Base-by-base conservation (phyloP, 2,888 invertebrate genomes). In the Phyto melanocephala region DNA sequence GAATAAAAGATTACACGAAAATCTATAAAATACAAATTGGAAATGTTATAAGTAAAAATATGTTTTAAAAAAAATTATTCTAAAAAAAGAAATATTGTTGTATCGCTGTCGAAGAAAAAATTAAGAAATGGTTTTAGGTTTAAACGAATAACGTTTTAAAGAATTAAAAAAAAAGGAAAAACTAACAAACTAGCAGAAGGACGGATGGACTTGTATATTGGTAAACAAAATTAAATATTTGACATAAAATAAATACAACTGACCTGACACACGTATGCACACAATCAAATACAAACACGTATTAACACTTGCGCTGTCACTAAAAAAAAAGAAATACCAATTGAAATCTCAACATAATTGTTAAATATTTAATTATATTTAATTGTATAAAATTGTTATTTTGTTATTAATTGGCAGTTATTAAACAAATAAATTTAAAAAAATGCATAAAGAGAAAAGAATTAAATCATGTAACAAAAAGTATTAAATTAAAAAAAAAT, bases 331-430 rank as follows among this genome's bases (percentile, higher is more conserved):
- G n/a, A n/a, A n/a, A n/a, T 13, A 52, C 35, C 11, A 28, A 28
- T 28, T 28, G 13, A 35, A 58, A 7, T 62, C 54, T 54, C 15
- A 54, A 68, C n/a, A 77, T 74, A 54, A 47, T 68, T 60, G 71
- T 71, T 77, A 60, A 68, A 60, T 77, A 52, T 40, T 54, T 60
- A 56, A 67, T 68, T 20, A 76, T 47, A 75, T 62, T 77, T 54
- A 70, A 70, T 50, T 68, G 54, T 60, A 54, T 24, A 37, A 75
- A 79, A 76, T 82, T 79, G 79, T 79, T 82, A 82, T 75, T 82
- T 28, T 82, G 82, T 82, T 82, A 79, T 79, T 71, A 50, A 82
- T 82, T 82, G 78, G 81, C 81, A 70, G 45, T 75, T 76, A 67
- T 56, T 52, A 42, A 79, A 52, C 15, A 42, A 60, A 42, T 54